These are phyloP conservation scores for Poicephalus meyeri DNA, from an alignment of 2,113 vertebrate genomes.

Conservation along the genomic window DNA sequence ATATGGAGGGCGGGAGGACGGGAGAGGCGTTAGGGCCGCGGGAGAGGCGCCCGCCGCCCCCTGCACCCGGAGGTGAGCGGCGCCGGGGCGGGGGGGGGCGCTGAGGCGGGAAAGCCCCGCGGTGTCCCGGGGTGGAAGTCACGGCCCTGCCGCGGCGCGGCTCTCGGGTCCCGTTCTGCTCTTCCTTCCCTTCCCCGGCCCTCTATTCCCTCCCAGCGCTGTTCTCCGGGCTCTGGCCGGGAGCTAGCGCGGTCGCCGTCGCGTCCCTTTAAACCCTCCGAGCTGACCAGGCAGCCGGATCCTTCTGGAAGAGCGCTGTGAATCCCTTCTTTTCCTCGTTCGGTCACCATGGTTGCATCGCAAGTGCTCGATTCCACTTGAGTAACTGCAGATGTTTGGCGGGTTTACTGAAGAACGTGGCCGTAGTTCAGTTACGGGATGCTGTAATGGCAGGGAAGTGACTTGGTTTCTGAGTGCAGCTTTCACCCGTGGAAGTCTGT, in stretches of 20 bases:
- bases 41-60: background rate
- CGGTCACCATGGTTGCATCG: slow-evolving; percentile 20
- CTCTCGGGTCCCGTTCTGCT: background rate
- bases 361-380: background rate
- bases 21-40: background rate
- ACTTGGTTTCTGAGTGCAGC: background rate
- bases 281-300: background rate
- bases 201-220: background rate
- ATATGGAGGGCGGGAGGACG: background rate
- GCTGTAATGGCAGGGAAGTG: background rate
- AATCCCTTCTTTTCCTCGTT: background rate
- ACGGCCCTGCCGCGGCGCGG: background rate
- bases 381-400: background rate
- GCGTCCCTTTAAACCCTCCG: background rate
- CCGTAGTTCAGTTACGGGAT: background rate
- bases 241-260: background rate
- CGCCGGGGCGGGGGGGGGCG: background rate
- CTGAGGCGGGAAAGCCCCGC: background rate
- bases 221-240: background rate
- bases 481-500: background rate
- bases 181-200: background rate
- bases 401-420: background rate
- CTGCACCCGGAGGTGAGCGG: background rate
- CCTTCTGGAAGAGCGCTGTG: background rate
- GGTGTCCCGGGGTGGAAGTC: background rate